Conservation (phyloP, 2,888 invertebrate species). For the Hipparchia semele region DNA sequence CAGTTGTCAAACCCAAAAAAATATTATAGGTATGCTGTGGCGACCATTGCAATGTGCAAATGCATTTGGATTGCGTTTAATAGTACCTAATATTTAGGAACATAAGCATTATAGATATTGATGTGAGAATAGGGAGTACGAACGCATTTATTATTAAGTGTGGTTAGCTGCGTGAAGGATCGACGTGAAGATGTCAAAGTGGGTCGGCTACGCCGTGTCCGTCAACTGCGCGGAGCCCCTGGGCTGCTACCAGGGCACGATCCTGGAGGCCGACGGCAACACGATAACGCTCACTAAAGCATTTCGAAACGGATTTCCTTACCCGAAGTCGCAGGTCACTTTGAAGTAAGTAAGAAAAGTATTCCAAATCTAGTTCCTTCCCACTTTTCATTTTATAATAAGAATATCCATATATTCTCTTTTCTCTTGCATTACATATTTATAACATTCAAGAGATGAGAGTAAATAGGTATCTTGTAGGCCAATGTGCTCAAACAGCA, state of each 20-base stretch:
- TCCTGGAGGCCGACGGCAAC: slow-evolving; percentile 87
- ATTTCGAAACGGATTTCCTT: slow-evolving; percentile 90
- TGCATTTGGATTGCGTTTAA: too few relatives aligned
- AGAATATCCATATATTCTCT: too few relatives aligned
- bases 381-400: background rate
- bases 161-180: background rate
- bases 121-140: background rate
- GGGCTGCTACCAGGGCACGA: slow-evolving; percentile 91
- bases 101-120: background rate
- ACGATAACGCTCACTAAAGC: slow-evolving; percentile 90
- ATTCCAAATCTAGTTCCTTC: background rate
- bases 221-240: slow-evolving; percentile 90
- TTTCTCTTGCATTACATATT: too few relatives aligned
- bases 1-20: too few relatives aligned
- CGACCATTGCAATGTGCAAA: too few relatives aligned
- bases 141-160: background rate
- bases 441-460: too few relatives aligned
- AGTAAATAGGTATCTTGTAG: too few relatives aligned
- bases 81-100: too few relatives aligned
- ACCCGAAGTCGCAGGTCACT: slow-evolving; percentile 76
- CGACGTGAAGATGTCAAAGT: slow-evolving; percentile 76
- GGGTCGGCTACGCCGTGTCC: slow-evolving; percentile 92
- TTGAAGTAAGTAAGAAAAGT: slow-evolving; percentile 63
- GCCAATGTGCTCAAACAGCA: too few relatives aligned
- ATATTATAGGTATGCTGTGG: too few relatives aligned